These are phyloP conservation scores for Coracopsis vasa DNA, from an alignment of 2,113 vertebrate species.

Conservation along the genomic window DNA sequence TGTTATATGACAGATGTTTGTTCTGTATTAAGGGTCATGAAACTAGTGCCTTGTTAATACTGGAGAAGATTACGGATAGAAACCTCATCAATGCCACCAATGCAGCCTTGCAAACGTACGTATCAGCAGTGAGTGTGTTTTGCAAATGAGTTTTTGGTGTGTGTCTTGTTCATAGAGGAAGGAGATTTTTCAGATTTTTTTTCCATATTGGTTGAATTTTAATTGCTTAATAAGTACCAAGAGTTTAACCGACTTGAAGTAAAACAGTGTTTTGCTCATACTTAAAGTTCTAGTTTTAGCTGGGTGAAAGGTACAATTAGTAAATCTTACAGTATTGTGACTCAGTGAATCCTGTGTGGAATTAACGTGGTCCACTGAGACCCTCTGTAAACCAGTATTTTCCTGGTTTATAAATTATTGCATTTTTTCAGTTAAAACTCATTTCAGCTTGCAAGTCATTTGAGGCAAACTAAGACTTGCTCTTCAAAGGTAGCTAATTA, in stretches of 20 bases:
- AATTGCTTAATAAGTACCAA: background rate
- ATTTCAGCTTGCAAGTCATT: background rate
- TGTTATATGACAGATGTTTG: slow-evolving; percentile 38
- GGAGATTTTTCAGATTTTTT: background rate
- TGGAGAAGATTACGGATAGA: slow-evolving; percentile 96
- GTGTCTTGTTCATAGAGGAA: background rate
- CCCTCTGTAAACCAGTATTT: background rate
- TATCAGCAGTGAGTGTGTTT: slow-evolving; percentile 1
- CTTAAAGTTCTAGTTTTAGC: background rate
- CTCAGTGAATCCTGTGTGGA: background rate
- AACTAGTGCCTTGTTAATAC: slow-evolving; percentile 99
- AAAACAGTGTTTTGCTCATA: background rate
- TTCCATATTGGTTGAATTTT: background rate
- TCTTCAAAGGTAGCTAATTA: background rate
- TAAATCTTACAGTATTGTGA: background rate
- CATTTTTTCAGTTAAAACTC: background rate
- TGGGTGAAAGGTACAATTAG: background rate
- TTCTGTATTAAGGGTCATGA: slow-evolving; percentile 90
- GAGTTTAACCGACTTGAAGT: background rate
- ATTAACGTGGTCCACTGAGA: background rate
- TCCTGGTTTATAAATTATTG: background rate
- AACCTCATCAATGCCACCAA: slow-evolving; percentile 99
- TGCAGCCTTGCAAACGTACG: slow-evolving; percentile 97
- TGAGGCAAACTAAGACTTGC: background rate
- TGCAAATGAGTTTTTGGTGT: background rate